Conservation (phyloP, 2,888 invertebrate genomes). For the Apamea crenata region DNA sequence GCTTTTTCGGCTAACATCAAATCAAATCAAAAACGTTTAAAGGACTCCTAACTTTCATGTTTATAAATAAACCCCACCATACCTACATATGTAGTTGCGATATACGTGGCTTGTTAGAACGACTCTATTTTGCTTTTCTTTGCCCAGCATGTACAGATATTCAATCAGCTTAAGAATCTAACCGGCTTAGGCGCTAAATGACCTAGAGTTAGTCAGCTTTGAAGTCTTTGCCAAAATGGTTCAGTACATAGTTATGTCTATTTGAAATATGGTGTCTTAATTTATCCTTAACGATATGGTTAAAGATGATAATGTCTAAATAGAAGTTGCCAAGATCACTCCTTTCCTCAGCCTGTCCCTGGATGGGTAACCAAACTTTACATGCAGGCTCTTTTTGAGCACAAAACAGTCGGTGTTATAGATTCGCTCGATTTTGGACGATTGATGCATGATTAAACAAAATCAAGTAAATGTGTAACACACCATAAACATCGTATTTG, state of each 20-base stretch:
- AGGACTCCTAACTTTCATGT: background rate
- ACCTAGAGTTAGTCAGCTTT: constrained; percentile 13
- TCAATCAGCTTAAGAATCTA: constrained; percentile 46
- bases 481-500: background rate
- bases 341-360: background rate
- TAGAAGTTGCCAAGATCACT: background rate
- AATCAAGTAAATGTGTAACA: background rate
- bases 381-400: background rate
- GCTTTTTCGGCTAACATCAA: background rate
- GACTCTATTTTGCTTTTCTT: constrained; percentile 1
- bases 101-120: background rate
- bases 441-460: too few species aligned
- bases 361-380: background rate
- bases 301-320: background rate
- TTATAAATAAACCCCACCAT: background rate
- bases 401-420: background rate
- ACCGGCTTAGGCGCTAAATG: constrained; percentile 23
- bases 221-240: constrained; percentile 9
- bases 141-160: constrained; percentile 19
- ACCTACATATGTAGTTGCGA: background rate
- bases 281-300: background rate
- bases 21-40: too few species aligned
- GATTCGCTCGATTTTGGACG: background rate
- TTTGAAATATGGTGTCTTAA: background rate
- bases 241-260: background rate